Evolutionary conservation across 2,113 vertebrate genomes (phyloP), one percentile per base, ranked within the genome.

Genomic region (Atherinomorus stipes): DNA sequence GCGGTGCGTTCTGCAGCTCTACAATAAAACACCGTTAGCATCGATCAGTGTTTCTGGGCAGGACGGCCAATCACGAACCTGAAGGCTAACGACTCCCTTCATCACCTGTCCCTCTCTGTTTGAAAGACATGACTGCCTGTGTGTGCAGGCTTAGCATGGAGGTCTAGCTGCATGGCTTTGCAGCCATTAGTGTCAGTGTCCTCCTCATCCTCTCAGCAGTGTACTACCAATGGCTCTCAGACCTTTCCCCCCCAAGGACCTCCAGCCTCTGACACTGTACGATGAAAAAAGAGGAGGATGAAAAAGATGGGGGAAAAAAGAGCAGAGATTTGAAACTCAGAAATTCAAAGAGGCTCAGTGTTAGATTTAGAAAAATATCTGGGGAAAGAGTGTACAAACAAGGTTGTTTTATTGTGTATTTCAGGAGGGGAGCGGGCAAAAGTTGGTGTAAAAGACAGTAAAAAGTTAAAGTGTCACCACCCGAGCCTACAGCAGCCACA

Each of bases 181-280:
- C 72, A 85, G 84, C 85, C 65, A 81, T 90, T 85, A 88, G 86
- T 89, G 79, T 88, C 84, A 74, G 74, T 87, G 84, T 88, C 88
- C 76, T 87, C 86, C 77, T 78, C 57, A 45, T 69, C 73, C 76
- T 71, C 76, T 76, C 64, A 52, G 75, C 22, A 56, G 86, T 64
- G 72, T 79, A 87, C 87, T 81, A 68, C 70, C 64, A 68, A 85
- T 84, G 83, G 67, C 65, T 89, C 74, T 57, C 68, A 83, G 76
- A 88, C 60, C 67, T 77, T 78, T 60, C 71, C 21, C 49, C 78
- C 60, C 71, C 52, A 3, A 37, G 61, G 64, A 82, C 64, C 71
- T 79, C 74, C 25, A 49, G 53, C 59, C 54, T 54, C 62, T 25
- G 56, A 9, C 16, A 66, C 52, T 87, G 67, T 80, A 51, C 71